phyloP scores from a whole-genome alignment of 2,888 invertebrate genomes.

The Trachelus troglodyta region DNA sequence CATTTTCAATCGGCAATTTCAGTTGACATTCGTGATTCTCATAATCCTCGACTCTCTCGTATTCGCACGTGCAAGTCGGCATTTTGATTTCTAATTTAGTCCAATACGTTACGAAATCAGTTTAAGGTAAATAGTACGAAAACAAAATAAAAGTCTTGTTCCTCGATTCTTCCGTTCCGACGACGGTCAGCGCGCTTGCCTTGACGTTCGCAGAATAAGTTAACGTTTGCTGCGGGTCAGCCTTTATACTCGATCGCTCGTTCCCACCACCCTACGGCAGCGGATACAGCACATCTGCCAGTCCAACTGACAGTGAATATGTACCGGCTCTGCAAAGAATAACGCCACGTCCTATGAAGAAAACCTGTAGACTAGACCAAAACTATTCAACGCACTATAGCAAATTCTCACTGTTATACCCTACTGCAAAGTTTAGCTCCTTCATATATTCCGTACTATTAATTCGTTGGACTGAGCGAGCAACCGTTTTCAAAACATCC shows the following conservation, averaged over 20 bases:
- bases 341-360: background rate
- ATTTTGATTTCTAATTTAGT: conserved; percentile 30
- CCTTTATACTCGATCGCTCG: conserved; percentile 3
- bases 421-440: background rate
- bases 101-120: background rate
- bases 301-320: background rate
- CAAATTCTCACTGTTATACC: background rate
- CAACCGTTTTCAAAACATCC: background rate
- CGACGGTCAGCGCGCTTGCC: background rate
- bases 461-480: background rate
- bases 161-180: background rate
- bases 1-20: conserved; percentile 32
- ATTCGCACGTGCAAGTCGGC: conserved; percentile 54
- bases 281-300: background rate
- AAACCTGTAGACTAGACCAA: background rate
- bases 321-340: background rate
- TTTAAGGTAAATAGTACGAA: background rate
- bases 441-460: background rate
- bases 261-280: background rate
- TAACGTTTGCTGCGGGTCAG: background rate
- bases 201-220: conserved; percentile 1
- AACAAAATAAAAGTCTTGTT: background rate
- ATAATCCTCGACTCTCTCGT: conserved; percentile 27
- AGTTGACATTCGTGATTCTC: conserved; percentile 41
- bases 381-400: background rate